A percentile compares a stretch with the other conserved stretches of the same genome.
Evolutionary conservation across 30 jellyfish, hydroid and myxozoan genomes (phyloP).

Genomic region (Cassiopea xamachana): DNA sequence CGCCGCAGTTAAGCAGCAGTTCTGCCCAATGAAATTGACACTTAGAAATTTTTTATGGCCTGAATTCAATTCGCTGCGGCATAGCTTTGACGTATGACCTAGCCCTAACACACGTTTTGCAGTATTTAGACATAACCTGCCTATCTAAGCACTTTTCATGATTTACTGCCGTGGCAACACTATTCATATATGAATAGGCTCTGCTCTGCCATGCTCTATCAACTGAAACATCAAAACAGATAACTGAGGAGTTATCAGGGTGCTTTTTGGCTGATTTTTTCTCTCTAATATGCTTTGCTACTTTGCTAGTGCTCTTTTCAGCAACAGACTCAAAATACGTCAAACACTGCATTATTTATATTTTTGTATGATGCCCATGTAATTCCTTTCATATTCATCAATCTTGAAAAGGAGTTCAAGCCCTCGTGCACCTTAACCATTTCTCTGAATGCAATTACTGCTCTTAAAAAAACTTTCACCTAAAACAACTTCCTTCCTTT

Average conservation of each 20-base stretch:
- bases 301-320: background rate
- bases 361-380: no score
- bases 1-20: background rate
- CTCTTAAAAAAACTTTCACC: background rate
- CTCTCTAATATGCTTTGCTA: background rate
- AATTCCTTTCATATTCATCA: background rate
- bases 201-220: conserved; percentile 74
- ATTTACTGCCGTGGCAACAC: conserved; percentile 49
- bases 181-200: conserved; percentile 60
- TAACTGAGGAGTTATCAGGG: background rate
- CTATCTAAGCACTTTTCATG: conserved; percentile 61
- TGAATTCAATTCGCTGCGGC: background rate
- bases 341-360: no score
- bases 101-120: background rate
- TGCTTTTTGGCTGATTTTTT: background rate
- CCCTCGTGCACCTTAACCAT: background rate
- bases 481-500: background rate
- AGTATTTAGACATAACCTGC: conserved; percentile 1
- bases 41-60: background rate
- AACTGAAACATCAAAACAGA: background rate
- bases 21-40: background rate
- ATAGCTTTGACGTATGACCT: background rate
- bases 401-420: background rate
- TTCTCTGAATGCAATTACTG: background rate
- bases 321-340: background rate